Conservation (phyloP, 2,888 invertebrate genomes). For the Clitarchus hookeri region DNA sequence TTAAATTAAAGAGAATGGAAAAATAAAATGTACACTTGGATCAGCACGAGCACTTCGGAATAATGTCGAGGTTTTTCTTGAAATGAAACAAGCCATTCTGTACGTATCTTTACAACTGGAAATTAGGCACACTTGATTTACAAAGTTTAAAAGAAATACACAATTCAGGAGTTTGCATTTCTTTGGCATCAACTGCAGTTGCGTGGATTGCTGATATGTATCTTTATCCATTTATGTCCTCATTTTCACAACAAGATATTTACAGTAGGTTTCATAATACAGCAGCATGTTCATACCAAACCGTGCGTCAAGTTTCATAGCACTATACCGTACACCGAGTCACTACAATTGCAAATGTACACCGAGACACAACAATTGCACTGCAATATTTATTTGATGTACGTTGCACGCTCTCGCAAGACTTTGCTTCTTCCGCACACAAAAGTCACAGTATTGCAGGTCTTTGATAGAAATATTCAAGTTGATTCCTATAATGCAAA, state of each 20-base stretch:
- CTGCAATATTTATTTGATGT: too few species aligned
- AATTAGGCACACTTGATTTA: neutral
- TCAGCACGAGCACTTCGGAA: neutral
- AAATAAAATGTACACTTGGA: neutral
- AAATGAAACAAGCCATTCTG: neutral
- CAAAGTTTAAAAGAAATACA: neutral
- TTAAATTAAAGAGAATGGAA: neutral
- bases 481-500: neutral
- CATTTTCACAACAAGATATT: neutral
- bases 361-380: neutral
- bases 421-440: neutral
- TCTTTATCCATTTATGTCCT: constrained; percentile 7
- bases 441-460: neutral
- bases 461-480: neutral
- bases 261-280: neutral
- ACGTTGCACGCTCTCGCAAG: neutral
- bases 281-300: neutral
- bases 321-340: neutral
- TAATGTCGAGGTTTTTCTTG: neutral
- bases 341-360: neutral
- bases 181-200: neutral
- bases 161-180: neutral
- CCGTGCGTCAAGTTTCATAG: neutral
- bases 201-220: neutral
- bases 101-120: neutral